Evolutionary conservation across 2,888 invertebrate genomes (phyloP).

Genomic region (Acanthosepion pharaonis): DNA sequence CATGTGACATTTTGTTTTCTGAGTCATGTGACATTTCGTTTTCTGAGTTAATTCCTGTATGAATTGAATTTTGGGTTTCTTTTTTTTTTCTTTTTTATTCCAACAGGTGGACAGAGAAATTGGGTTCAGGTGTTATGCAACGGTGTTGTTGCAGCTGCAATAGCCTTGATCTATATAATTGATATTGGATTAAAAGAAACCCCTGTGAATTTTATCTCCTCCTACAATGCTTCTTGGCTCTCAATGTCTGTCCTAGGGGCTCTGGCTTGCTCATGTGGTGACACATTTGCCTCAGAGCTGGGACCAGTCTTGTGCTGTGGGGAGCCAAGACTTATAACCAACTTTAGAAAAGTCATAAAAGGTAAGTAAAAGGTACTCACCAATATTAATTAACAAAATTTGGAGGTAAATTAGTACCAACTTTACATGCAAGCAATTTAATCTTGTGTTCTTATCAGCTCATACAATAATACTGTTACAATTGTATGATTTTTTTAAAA

Average conservation of each 20-base stretch:
- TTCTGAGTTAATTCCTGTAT: neutral
- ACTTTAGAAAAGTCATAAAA: conserved; percentile 83
- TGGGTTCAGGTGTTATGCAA: conserved; percentile 94
- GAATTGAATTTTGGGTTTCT: neutral
- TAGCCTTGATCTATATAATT: conserved; percentile 85
- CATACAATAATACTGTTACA: too few species aligned
- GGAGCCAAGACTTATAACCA: conserved; percentile 85
- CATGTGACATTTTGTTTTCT: too few species aligned
- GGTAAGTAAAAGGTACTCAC: conserved; percentile 74
- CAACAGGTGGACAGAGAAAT: conserved; percentile 86
- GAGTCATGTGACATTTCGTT: neutral
- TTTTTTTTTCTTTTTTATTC: neutral
- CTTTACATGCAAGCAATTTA: too few species aligned
- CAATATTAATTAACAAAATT: neutral
- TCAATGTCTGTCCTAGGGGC: conserved; percentile 85
- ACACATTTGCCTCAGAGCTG: conserved; percentile 93
- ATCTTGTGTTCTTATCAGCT: too few species aligned
- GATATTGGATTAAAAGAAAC: conserved; percentile 82
- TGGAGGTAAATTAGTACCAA: neutral
- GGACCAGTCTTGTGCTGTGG: conserved; percentile 83
- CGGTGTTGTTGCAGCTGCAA: conserved; percentile 87
- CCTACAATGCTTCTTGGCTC: conserved; percentile 85
- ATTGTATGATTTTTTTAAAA: too few species aligned
- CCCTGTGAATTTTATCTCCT: conserved; percentile 84
- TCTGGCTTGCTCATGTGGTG: conserved; percentile 87